Base-by-base conservation (phyloP, 2,888 invertebrate genomes). In the Nesidiocoris tenuis region DNA sequence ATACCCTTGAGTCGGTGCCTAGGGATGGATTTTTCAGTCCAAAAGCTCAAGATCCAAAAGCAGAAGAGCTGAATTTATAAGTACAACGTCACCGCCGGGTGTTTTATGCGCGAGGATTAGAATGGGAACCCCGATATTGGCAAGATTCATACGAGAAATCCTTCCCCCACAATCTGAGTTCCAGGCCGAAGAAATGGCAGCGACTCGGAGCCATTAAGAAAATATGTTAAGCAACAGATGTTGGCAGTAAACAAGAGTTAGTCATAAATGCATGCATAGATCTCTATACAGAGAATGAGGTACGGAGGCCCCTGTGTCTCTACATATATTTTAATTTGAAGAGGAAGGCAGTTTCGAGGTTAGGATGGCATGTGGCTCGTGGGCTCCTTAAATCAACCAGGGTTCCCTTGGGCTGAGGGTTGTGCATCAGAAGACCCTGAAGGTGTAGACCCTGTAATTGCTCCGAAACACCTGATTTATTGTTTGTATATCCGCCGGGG, bases 251-350 rank as follows among this genome's bases (percentile, higher is more conserved):
- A 75, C 75, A 75, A 75, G 67, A 75, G 67, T 75, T 75, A 75
- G 75, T 75, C 68, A 75, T 75, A 75, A 75, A 75, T 75, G 68
- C 68, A 63, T 68, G 68, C 75, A 75, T 75, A 75, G 68, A 75
- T 75, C 75, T 75, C 75, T 75, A 75, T 75, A 68, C 68, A 54
- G 72, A 39, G 39, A 39, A 39, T 39, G 39, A 39, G 39, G 39
- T 7, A 12, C 39, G 3, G 75, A 57, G 68, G 75, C 54, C n/a
- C n/a, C 65, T 21, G 75, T 75, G 75, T 75, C 68, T 68, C 55
- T 67, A 75, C 75, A 75, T 75, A 75, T 75, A 75, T 75, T 75
- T 75, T 75, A 75, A 75, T 75, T 75, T 75, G 57, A 75, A 75
- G 72, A 72, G 72, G 72, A 72, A 72, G 72, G 72, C 21, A 54